Conservation (phyloP, 2,113 vertebrate genomes). For the Neodontobutis hainanensis region DNA sequence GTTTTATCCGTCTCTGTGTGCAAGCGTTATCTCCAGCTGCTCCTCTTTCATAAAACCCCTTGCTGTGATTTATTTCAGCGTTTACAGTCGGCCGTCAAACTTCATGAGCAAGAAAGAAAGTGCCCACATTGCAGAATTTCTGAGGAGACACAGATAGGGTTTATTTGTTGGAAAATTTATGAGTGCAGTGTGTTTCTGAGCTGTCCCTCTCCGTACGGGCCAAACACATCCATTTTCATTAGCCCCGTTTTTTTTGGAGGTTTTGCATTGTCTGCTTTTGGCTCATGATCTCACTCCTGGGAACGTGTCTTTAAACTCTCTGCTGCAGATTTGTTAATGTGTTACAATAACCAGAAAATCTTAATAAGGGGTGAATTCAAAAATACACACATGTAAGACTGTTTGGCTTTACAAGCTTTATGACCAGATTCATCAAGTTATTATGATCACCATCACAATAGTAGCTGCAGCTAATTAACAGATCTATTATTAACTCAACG, state of each 20-base stretch:
- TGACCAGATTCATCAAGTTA: too few relatives aligned
- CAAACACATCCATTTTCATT: neutral
- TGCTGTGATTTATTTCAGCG: slow-evolving; percentile 50
- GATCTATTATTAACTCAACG: too few relatives aligned
- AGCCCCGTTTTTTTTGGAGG: neutral
- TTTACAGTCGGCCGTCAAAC: slow-evolving; percentile 63
- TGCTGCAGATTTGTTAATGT: too few relatives aligned
- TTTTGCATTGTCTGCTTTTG: slow-evolving; percentile 12
- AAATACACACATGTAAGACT: too few relatives aligned
- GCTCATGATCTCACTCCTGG: neutral
- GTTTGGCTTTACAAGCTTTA: too few relatives aligned
- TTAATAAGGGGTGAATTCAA: too few relatives aligned
- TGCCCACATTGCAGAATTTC: slow-evolving; percentile 55
- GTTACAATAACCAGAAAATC: too few relatives aligned
- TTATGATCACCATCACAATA: too few relatives aligned
- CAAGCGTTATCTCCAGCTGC: slow-evolving; percentile 42
- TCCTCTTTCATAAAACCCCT: slow-evolving; percentile 48
- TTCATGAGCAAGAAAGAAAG: slow-evolving; percentile 47
- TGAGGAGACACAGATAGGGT: slow-evolving; percentile 42
- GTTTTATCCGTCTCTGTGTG: slow-evolving; percentile 22
- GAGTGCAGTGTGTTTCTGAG: slow-evolving; percentile 22
- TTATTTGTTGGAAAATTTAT: slow-evolving; percentile 56
- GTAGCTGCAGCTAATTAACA: too few relatives aligned
- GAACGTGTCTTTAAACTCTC: neutral
- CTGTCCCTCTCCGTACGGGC: slow-evolving; percentile 18